Percentiles rank a stretch among this genome's conserved stretches.
Evolutionary conservation across 2,888 invertebrate genomes (phyloP).

Genomic region (Dicyrtomina minuta): DNA sequence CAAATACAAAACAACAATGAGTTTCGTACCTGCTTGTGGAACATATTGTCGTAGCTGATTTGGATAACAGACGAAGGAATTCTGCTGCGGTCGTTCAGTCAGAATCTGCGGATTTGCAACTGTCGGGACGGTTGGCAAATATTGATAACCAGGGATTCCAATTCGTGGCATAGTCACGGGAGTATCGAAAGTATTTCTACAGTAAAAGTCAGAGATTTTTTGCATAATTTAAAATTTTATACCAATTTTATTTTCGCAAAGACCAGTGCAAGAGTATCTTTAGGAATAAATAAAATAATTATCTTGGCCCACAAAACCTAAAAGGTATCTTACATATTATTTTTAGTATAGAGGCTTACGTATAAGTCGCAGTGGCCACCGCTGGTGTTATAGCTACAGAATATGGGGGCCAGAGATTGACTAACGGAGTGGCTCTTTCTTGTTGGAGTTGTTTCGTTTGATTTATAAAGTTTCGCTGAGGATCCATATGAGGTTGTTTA

Average conservation of each 20-base stretch:
- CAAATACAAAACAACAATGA: too few relatives aligned
- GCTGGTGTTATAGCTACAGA: constrained; percentile 60
- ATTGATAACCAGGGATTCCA: not conserved
- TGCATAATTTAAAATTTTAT: too few relatives aligned
- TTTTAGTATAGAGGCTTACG: constrained; percentile 10
- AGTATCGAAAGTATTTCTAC: not conserved
- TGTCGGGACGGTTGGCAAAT: not conserved
- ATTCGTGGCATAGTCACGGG: not conserved
- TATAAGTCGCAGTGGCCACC: constrained; percentile 34
- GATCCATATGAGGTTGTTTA: constrained; percentile 60
- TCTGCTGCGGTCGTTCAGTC: not conserved
- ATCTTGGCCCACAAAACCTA: too few relatives aligned
- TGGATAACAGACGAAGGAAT: constrained; percentile 10
- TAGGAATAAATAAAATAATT: not conserved
- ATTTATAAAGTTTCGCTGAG: constrained; percentile 31
- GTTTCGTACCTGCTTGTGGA: not conserved
- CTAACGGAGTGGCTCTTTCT: too few relatives aligned
- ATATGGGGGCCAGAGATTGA: constrained; percentile 63
- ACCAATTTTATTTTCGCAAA: too few relatives aligned
- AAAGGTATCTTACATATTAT: too few relatives aligned
- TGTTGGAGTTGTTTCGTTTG: constrained; percentile 56
- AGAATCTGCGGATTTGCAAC: not conserved
- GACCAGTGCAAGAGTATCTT: too few relatives aligned
- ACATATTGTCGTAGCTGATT: constrained; percentile 7
- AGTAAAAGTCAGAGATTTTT: too few relatives aligned